Evolutionary conservation across 1,140 invertebrate species (phyloP).

Genomic region (Ridgeia piscesae): DNA sequence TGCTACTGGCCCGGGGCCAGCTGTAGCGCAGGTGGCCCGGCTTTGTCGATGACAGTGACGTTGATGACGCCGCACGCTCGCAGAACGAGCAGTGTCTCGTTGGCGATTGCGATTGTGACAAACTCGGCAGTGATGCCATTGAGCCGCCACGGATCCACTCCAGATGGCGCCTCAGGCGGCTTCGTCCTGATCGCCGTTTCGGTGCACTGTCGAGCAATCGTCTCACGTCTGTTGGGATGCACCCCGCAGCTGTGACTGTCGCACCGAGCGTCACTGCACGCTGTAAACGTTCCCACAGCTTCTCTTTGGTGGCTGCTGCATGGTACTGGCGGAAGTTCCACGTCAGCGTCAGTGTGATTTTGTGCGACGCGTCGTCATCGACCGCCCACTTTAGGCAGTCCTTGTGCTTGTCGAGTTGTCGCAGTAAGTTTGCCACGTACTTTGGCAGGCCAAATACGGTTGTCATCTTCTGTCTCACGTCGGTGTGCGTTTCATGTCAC

Average conservation of each 20-base stretch:
- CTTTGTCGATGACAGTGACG: slow-evolving; percentile 1
- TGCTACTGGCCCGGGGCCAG: not conserved
- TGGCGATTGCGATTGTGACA: not conserved
- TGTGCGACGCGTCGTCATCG: slow-evolving; percentile 23
- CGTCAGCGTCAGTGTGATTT: slow-evolving; percentile 24
- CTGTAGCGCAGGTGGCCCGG: slow-evolving; percentile 15
- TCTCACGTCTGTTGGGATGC: not conserved
- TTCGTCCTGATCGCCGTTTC: not conserved
- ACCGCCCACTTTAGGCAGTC: slow-evolving; percentile 30
- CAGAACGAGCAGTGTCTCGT: not conserved
- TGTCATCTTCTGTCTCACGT: not conserved
- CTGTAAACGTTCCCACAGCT: slow-evolving; percentile 24
- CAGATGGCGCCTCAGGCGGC: not conserved
- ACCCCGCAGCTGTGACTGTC: not conserved
- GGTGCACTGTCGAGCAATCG: not conserved
- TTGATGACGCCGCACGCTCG: slow-evolving; percentile 8
- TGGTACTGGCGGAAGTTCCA: slow-evolving; percentile 26
- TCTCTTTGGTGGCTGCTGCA: slow-evolving; percentile 18
- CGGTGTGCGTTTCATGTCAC: not conserved
- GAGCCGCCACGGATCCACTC: not conserved
- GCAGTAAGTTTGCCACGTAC: slow-evolving; percentile 23
- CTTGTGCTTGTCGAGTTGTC: slow-evolving; percentile 25
- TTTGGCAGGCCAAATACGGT: slow-evolving; percentile 20
- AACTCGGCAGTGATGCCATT: not conserved
- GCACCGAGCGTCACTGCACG: slow-evolving; percentile 19